Base-by-base conservation (phyloP, 1,140 invertebrate species). In the Drosophila pachea region DNA sequence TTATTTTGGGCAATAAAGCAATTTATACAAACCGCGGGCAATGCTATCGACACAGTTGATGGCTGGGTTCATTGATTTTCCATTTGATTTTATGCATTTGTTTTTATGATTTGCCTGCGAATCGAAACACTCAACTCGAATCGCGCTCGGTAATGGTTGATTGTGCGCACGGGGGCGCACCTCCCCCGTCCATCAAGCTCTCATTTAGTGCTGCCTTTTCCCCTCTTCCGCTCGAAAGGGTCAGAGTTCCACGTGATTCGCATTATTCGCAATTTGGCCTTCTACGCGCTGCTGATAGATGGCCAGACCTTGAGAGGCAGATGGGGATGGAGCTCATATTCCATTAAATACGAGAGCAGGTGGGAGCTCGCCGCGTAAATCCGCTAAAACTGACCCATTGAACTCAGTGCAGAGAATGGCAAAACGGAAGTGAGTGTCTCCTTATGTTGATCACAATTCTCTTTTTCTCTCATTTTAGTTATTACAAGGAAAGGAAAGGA, bases 91-190 rank as follows among this genome's bases (percentile, higher is more conserved):
- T 83, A 86, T 82, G 73, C 79, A 83, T 83, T 83, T 82, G 81
- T 86, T 83, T 83, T 83, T 83, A 83, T 86, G 81, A 83, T 83
- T 83, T 83, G 81, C 81, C 79, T 79, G 79, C 79, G 78, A 84
- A 86, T 83, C 79, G 81, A 86, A 84, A 76, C 75, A 82, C 81
- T 78, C 79, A 84, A 86, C 79, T 75, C 33, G 69, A 86, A 83
- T 76, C 81, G 81, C 65, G 79, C 64, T 79, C 68, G 68, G 78
- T 83, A 83, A 86, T 83, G 79, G 76, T 79, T 86, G 79, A 83
- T 83, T 86, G 76, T 72, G 68, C 79, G 68, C 76, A 79, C 67
- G 31, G 48, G 48, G 48, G 12, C 48, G 11, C 48, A 14, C 38
- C 22, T 3, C 6, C 29, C 36, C 16, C 11, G 29, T 31, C 6